Base-by-base conservation (phyloP, 2,797 vertebrate genomes). In the Myoxocephalus aenaeus region DNA sequence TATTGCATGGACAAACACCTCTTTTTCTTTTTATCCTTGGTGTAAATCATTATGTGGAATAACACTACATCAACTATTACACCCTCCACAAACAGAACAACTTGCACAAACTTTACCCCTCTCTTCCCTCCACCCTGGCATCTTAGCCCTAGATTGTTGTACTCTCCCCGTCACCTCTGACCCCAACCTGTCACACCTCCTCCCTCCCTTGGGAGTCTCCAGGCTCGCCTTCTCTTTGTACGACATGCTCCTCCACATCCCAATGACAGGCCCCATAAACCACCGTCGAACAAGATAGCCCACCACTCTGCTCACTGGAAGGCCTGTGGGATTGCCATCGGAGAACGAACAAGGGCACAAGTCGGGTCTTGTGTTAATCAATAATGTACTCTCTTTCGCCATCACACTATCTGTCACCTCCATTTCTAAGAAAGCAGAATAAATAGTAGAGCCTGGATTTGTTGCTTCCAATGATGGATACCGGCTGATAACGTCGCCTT, bases 221-320 rank as follows among this genome's bases (percentile, higher is more conserved):
- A 6, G 42, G 56, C 66, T 77, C n/a, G 4, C 70, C 42, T 80
- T 87, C 46, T 70, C 63, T 75, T 70, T 77, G 67, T 68, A 76
- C 40, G 58, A 51, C 80, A 73, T 62, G 66, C 56, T 87, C 59
- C 64, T 86, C 65, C 81, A 72, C 65, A 70, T 83, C 78, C 72
- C 53, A 51, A n/a, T 91, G 93, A 92, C 91, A 91, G 89, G 66
- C 73, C 73, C 82, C 85, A 90, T 91, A 90, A 94, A 91, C 85
- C 77, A 84, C 83, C 61, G 46, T 68, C 4, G 42, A 91, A 92
- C 86, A 73, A 89, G 86, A 85, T 74, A 84, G 83, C 72, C 76
- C 69, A n/a, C 72, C 18, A 17, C 73, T 72, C 73, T 34, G 71
- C 85, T 87, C 75, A 22, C 65, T 77, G 38, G 59, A 78, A 74